phyloP scores from a whole-genome alignment of 2,113 vertebrate genomes.

The Labeo catla region DNA sequence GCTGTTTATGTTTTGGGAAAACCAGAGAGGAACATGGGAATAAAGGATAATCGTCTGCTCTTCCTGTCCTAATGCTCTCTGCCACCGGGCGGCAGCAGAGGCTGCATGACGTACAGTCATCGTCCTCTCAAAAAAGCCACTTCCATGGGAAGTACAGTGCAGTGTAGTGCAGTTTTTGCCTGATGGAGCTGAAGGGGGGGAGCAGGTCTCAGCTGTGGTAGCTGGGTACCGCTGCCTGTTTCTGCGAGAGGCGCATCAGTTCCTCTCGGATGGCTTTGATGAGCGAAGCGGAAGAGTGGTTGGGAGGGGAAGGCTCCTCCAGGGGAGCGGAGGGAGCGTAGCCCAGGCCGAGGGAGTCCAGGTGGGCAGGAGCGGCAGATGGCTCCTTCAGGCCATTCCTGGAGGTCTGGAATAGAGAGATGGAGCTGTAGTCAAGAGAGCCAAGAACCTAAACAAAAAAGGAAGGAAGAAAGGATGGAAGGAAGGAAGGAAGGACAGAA shows the following conservation, averaged over 20 bases:
- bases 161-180: conserved; percentile 55
- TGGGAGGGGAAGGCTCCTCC: conserved; percentile 85
- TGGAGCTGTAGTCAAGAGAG: conserved; percentile 81
- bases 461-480: not conserved
- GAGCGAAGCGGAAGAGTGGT: conserved; percentile 94
- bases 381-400: conserved; percentile 84
- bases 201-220: conserved; percentile 89
- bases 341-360: conserved; percentile 78
- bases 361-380: conserved; percentile 80
- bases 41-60: conserved; percentile 16
- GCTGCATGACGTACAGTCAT: not conserved
- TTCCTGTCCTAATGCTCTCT: conserved; percentile 34
- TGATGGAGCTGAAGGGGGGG: conserved; percentile 16
- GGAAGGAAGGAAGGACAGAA: not conserved
- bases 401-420: conserved; percentile 88
- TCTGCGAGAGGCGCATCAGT: conserved; percentile 95
- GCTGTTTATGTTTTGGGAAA: conserved; percentile 7
- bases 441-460: conserved; percentile 59
- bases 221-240: conserved; percentile 87
- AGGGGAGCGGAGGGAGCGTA: conserved; percentile 82
- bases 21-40: conserved; percentile 6
- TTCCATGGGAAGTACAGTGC: conserved; percentile 76
- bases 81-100: conserved; percentile 36
- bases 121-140: conserved; percentile 47
- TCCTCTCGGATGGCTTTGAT: conserved; percentile 99